Base-by-base conservation (phyloP, 2,113 vertebrate genomes). In the Drymodes brunneopygia region DNA sequence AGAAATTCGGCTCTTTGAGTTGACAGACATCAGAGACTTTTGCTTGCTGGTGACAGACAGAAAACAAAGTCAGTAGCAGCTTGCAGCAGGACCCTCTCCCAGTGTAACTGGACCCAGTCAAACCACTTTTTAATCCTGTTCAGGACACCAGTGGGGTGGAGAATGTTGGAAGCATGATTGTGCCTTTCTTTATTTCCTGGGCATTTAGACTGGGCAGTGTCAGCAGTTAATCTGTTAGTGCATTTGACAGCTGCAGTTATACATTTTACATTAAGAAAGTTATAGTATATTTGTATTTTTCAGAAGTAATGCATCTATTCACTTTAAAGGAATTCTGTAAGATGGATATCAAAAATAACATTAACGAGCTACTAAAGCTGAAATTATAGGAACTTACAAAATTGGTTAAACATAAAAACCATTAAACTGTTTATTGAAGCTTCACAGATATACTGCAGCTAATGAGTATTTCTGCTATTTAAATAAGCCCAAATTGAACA, bases 391-490 rank as follows among this genome's bases (percentile, higher is more conserved):
- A 98, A 98, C 97, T 98, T 98, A 98, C 96, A 94, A 98, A 98
- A 98, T 98, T 98, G 98, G 98, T 98, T 98, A 98, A 98, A 98
- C 98, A 98, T 97, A 98, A 97, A 98, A 98, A 98, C 98, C 98
- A 98, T 98, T 98, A 98, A 98, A 98, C 97, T 98, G 97, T 98
- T 98, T 98, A 98, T 97, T 98, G 98, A 98, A 98, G 98, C 98
- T 98, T 98, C 98, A 98, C 98, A 98, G 98, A 98, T 98, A 98
- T 96, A 98, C 97, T 98, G 98, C 97, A 98, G 98, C 97, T 98
- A 98, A 98, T 98, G 98, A 98, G 98, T 97, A 98, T 98, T 98
- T 98, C 97, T 98, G 97, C 97, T 98, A 98, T 98, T 98, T 98
- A 98, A 98, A 98, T 98, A 98, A 98, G 96, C 97, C 97, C 97